phyloP scores from a whole-genome alignment of 2,113 vertebrate genomes.

The Cricetomys ansorgei region DNA sequence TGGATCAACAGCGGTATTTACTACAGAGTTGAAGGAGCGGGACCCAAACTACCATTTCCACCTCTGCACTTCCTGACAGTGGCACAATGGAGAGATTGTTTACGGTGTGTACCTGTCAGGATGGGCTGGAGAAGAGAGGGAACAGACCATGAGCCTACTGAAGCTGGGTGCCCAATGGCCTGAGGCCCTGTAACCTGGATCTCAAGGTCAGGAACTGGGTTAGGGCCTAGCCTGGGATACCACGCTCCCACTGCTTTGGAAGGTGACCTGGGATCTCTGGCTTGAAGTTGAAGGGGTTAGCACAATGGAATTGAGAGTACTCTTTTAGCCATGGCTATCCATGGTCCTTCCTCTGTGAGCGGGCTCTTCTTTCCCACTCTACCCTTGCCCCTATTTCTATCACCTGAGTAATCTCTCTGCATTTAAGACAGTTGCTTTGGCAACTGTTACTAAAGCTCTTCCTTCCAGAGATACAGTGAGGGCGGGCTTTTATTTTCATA shows the following conservation, averaged over 20 bases:
- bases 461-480: constrained; percentile 6
- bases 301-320: not conserved
- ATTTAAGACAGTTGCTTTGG: constrained; percentile 70
- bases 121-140: not conserved
- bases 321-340: not conserved
- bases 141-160: not conserved
- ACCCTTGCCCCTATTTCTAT: not conserved
- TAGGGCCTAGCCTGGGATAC: no score
- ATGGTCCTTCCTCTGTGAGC: not conserved
- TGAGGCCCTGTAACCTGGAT: not conserved
- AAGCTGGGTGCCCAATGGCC: not conserved
- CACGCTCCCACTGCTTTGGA: not conserved
- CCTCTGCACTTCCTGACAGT: not conserved
- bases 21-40: not conserved
- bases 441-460: constrained; percentile 67
- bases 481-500: not conserved
- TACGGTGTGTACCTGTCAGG: not conserved
- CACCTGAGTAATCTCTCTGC: not conserved
- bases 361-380: not conserved
- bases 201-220: not conserved
- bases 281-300: not conserved
- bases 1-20: not conserved
- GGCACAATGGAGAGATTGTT: not conserved
- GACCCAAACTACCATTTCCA: not conserved
- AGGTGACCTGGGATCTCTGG: not conserved